A percentile compares a stretch with the other conserved stretches of the same genome.
These are phyloP conservation scores for Rhinopomastus cyanomelas DNA, from an alignment of 2,113 vertebrate species.

Conservation along the genomic window DNA sequence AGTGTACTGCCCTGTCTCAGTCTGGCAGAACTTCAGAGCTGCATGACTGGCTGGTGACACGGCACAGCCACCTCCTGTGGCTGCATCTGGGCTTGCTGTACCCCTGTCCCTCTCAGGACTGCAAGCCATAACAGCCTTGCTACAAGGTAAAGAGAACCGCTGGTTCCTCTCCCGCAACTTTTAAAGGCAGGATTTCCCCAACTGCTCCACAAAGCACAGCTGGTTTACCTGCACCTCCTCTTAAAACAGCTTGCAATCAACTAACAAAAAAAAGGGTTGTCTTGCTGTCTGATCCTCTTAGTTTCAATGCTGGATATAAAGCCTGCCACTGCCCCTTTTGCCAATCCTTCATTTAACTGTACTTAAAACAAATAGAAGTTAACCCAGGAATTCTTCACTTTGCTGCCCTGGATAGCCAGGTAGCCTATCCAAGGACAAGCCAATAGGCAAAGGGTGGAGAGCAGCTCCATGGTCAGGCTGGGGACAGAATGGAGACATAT, in stretches of 20 bases:
- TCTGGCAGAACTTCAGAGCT: background rate
- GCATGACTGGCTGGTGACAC: rapidly evolving
- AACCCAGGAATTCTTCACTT: background rate
- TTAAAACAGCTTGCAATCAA: background rate
- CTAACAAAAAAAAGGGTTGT: background rate
- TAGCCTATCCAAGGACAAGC: background rate
- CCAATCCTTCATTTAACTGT: background rate
- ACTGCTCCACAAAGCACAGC: background rate
- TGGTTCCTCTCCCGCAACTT: background rate
- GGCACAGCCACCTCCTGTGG: rapidly evolving
- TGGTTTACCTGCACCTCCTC: background rate
- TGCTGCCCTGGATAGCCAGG: background rate
- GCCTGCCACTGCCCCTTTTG: background rate
- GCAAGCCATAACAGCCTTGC: background rate
- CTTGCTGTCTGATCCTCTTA: background rate
- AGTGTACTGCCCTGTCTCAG: rapidly evolving
- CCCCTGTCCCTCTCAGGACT: background rate
- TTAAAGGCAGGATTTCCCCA: background rate
- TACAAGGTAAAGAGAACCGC: background rate
- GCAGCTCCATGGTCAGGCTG: background rate
- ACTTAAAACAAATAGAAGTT: background rate
- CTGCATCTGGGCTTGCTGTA: background rate
- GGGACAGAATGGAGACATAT: background rate
- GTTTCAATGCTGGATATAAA: background rate
- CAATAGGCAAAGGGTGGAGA: background rate